Evolutionary conservation across 1,140 invertebrate genomes (phyloP).

Genomic region (Pantala flavescens): DNA sequence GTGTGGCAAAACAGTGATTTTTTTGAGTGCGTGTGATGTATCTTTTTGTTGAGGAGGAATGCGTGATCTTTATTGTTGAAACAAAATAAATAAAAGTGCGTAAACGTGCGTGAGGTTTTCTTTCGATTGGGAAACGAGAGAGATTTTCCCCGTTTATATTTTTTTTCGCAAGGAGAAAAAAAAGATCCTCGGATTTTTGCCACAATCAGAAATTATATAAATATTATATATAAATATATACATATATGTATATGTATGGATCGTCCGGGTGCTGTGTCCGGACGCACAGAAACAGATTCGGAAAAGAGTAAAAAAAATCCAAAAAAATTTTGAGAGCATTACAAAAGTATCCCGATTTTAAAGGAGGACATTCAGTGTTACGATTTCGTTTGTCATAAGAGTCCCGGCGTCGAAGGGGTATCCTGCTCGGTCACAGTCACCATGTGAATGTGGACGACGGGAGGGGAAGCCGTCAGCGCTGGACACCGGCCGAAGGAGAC

Average conservation of each 20-base stretch:
- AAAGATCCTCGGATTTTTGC: background rate
- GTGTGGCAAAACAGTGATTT: background rate
- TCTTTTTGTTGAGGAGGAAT: background rate
- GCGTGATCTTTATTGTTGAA: background rate
- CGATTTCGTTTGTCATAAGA: no score
- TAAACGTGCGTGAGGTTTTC: background rate
- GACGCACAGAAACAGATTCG: no score
- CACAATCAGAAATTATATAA: slow-evolving; percentile 1
- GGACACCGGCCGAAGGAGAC: no score
- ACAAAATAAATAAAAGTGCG: background rate
- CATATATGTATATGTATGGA: slow-evolving; percentile 7
- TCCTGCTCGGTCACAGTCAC: no score
- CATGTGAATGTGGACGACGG: no score
- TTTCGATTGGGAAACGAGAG: background rate
- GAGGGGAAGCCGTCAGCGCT: no score
- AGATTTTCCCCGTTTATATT: background rate
- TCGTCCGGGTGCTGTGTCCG: no score
- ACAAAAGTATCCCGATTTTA: no score
- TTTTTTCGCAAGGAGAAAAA: background rate
- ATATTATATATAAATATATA: slow-evolving; percentile 2
- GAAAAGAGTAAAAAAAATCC: no score
- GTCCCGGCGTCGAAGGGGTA: no score
- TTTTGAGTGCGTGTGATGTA: background rate
- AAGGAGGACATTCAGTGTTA: no score
- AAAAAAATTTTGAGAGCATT: no score